phyloP scores from a whole-genome alignment of 1,140 invertebrate species.

The Lasioglossum albipes region DNA sequence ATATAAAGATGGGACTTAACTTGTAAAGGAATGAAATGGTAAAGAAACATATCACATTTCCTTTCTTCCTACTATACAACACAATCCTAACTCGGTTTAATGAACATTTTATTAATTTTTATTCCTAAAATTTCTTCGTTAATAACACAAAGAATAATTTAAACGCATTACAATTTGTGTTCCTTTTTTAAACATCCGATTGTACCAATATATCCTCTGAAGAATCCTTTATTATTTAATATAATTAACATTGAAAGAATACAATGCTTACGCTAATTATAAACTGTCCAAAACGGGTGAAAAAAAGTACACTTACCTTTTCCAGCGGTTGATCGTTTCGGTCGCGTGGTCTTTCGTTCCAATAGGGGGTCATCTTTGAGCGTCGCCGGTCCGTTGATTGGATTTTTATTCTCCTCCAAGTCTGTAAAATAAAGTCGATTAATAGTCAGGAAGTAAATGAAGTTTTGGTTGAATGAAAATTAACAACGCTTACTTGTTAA shows the following conservation, averaged over 20 bases:
- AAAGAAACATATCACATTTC: neutral
- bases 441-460: neutral
- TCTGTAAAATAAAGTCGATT: neutral
- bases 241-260: neutral
- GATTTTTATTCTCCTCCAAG: neutral
- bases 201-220: neutral
- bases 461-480: neutral
- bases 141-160: too few relatives aligned
- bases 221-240: neutral
- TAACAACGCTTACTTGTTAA: conserved; percentile 54
- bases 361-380: neutral
- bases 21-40: neutral
- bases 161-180: neutral
- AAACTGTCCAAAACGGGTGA: too few relatives aligned
- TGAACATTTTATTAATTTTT: neutral
- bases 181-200: too few relatives aligned
- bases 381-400: neutral
- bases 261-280: neutral
- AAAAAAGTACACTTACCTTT: conserved; percentile 18
- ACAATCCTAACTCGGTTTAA: neutral
- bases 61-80: neutral
- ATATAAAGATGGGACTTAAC: neutral
- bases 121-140: neutral
- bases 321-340: neutral
- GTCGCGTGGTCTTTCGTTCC: neutral